Percentiles rank a stretch among this genome's conserved stretches.
Evolutionary conservation across 2,888 invertebrate genomes (phyloP).

Genomic region (Cantharis lateralis): DNA sequence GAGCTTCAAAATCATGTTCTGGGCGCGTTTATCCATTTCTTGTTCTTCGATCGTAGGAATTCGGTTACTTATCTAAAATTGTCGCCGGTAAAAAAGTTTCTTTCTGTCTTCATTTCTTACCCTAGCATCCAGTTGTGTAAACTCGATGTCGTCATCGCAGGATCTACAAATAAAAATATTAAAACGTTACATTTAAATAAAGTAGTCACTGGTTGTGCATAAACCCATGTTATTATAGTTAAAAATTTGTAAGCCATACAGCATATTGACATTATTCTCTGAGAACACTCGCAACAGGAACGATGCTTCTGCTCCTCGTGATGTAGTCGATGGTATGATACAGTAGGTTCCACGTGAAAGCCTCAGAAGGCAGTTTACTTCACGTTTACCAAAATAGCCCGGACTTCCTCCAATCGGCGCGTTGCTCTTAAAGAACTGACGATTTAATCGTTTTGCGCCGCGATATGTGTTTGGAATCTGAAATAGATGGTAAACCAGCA

Average conservation of each 20-base stretch:
- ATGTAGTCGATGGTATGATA: constrained; percentile 95
- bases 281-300: constrained; percentile 95
- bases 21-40: constrained; percentile 61
- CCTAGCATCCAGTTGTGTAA: constrained; percentile 71
- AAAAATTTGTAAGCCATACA: constrained; percentile 65
- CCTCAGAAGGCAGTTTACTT: constrained; percentile 90
- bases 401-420: constrained; percentile 88
- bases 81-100: background rate
- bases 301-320: constrained; percentile 94
- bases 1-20: constrained; percentile 81
- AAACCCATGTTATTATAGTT: background rate
- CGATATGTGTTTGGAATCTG: constrained; percentile 68
- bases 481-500: constrained; percentile 23
- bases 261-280: constrained; percentile 84
- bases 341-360: constrained; percentile 93
- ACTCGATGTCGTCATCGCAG: constrained; percentile 85
- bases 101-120: no score
- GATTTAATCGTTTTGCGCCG: constrained; percentile 74
- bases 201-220: constrained; percentile 7
- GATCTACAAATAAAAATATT: constrained; percentile 67
- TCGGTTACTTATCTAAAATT: constrained; percentile 57
- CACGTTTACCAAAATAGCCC: constrained; percentile 72
- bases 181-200: background rate
- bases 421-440: constrained; percentile 94
- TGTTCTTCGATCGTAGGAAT: constrained; percentile 58